Evolutionary conservation across 2,113 vertebrate genomes (phyloP).

Genomic region (Cisticola juncidis): DNA sequence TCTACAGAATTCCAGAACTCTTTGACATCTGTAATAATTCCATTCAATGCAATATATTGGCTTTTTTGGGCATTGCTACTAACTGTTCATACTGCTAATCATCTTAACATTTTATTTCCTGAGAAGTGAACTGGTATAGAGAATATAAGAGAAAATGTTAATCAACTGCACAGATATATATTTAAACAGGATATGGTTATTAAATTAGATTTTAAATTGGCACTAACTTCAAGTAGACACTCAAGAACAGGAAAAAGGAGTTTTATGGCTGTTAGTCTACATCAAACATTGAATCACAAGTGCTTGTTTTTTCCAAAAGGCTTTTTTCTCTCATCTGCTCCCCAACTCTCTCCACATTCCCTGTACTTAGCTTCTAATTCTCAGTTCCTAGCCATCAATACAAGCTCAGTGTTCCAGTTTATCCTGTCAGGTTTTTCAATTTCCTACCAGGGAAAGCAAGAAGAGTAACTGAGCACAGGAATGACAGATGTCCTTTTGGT

Average conservation of each 20-base stretch:
- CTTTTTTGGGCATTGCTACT: neutral
- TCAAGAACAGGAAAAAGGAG: neutral
- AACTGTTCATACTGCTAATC: neutral
- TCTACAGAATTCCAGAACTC: neutral
- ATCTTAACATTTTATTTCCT: neutral
- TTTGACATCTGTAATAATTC: neutral
- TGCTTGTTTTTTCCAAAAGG: neutral
- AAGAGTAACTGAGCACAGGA: neutral
- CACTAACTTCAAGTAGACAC: neutral
- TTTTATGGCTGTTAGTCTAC: neutral
- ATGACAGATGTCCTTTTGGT: neutral
- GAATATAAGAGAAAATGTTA: neutral
- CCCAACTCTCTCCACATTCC: neutral
- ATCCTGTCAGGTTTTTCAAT: slow-evolving; percentile 17
- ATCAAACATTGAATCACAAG: slow-evolving; percentile 4
- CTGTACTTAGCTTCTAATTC: neutral
- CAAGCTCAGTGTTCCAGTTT: neutral
- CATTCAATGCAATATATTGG: neutral
- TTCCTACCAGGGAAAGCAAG: neutral
- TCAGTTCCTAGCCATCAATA: neutral
- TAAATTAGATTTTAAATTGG: neutral
- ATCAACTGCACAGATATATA: neutral
- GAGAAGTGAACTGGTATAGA: neutral
- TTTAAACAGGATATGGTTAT: neutral
- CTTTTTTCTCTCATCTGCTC: neutral